phyloP scores from a whole-genome alignment of 2,113 vertebrate species.

The Euleptes europaea region DNA sequence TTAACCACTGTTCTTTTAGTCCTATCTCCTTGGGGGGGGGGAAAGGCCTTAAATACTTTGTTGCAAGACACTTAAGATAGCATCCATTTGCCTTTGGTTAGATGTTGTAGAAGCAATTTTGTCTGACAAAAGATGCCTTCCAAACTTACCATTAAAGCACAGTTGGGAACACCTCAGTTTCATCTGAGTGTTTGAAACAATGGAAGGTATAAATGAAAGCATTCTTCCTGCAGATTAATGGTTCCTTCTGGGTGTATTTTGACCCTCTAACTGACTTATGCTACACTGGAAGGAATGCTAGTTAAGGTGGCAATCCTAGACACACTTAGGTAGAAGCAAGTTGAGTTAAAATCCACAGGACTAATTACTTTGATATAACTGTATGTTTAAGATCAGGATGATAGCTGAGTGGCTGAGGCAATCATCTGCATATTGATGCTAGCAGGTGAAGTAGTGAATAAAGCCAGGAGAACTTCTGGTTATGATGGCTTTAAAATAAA shows the following conservation, averaged over 20 bases:
- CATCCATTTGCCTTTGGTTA: not conserved
- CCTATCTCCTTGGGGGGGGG: not conserved
- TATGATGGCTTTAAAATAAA: conserved; percentile 55
- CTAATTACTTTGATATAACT: not conserved
- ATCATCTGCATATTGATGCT: not conserved
- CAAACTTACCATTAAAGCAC: not conserved
- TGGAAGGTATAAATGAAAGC: not conserved
- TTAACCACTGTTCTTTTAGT: no score
- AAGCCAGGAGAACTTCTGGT: not conserved
- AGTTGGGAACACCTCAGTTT: not conserved
- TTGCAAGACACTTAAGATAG: not conserved
- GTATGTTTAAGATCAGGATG: not conserved
- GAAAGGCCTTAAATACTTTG: not conserved
- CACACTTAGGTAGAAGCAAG: not conserved
- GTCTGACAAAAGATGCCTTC: not conserved
- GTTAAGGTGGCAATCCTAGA: not conserved
- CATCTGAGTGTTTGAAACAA: not conserved
- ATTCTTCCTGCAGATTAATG: not conserved
- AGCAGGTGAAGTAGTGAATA: not conserved
- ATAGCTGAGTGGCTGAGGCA: not conserved
- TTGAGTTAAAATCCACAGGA: not conserved
- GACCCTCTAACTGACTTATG: not conserved
- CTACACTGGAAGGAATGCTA: not conserved
- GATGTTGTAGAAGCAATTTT: not conserved
- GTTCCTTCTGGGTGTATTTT: not conserved